phyloP scores from a whole-genome alignment of 2,888 invertebrate species.

The Linnaemya tessellans region DNA sequence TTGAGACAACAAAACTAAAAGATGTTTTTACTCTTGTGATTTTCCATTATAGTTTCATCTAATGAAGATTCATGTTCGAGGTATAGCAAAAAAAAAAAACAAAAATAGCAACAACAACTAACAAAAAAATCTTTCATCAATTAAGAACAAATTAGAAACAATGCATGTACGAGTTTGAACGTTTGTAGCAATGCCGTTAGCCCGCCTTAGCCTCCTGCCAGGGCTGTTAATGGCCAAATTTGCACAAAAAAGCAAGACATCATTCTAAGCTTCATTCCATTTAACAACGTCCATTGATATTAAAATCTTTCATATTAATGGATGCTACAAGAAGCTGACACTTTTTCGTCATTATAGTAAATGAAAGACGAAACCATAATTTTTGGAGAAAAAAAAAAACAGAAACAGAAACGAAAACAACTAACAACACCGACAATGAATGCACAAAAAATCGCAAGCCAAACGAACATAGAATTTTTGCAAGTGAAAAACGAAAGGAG shows the following conservation, averaged over 20 bases:
- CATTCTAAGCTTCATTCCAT: constrained; percentile 70
- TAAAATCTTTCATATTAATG: constrained; percentile 73
- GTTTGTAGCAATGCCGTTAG: not conserved
- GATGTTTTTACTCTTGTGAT: constrained; percentile 42
- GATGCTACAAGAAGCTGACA: constrained; percentile 80
- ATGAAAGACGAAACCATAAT: constrained; percentile 74
- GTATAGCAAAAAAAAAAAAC: constrained; percentile 14
- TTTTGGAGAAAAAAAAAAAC: constrained; percentile 39
- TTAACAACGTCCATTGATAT: constrained; percentile 73
- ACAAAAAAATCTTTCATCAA: constrained; percentile 68
- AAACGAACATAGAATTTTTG: constrained; percentile 31
- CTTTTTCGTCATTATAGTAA: constrained; percentile 81
- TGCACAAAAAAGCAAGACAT: constrained; percentile 43
- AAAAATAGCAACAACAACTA: not conserved
- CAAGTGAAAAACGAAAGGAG: constrained; percentile 54
- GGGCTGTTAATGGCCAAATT: constrained; percentile 39
- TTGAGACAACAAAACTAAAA: constrained; percentile 45
- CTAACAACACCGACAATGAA: constrained; percentile 72
- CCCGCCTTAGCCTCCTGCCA: constrained; percentile 16
- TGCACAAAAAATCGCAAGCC: constrained; percentile 58
- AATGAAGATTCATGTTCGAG: constrained; percentile 68
- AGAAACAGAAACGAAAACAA: not conserved
- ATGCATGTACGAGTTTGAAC: constrained; percentile 32
- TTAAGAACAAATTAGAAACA: constrained; percentile 72
- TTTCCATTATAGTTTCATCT: constrained; percentile 70